Conservation (phyloP, 2,888 invertebrate genomes). For the Eilema depressum region DNA sequence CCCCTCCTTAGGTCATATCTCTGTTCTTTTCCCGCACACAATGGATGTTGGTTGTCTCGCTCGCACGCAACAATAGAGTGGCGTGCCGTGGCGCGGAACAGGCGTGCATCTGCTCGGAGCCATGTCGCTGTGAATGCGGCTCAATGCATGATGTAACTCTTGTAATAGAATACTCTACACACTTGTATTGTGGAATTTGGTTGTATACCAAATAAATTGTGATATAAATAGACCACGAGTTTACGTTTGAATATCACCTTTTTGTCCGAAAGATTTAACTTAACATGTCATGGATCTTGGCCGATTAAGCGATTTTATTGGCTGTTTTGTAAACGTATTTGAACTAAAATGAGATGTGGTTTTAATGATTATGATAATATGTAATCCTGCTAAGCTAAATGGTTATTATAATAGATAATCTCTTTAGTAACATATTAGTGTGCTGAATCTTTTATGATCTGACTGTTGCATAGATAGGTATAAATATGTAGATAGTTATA, state of each 20-base stretch:
- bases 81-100: slow-evolving; percentile 69
- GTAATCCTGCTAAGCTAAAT: slow-evolving; percentile 30
- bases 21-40: slow-evolving; percentile 61
- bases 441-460: slow-evolving; percentile 7
- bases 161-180: slow-evolving; percentile 67
- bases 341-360: slow-evolving; percentile 18
- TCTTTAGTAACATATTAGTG: not conserved
- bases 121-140: slow-evolving; percentile 71
- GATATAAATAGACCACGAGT: slow-evolving; percentile 55
- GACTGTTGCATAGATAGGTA: no score
- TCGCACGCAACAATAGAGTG: slow-evolving; percentile 64
- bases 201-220: slow-evolving; percentile 56
- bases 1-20: slow-evolving; percentile 67
- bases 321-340: slow-evolving; percentile 17
- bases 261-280: slow-evolving; percentile 35
- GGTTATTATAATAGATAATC: slow-evolving; percentile 11
- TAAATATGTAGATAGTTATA: not conserved
- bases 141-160: slow-evolving; percentile 76
- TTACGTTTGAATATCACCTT: slow-evolving; percentile 48
- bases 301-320: slow-evolving; percentile 39
- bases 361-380: slow-evolving; percentile 25
- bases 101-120: slow-evolving; percentile 79
- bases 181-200: slow-evolving; percentile 58
- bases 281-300: slow-evolving; percentile 22
- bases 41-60: slow-evolving; percentile 55